phyloP scores from a whole-genome alignment of 2,888 invertebrate species.

The Apodemia mormo region DNA sequence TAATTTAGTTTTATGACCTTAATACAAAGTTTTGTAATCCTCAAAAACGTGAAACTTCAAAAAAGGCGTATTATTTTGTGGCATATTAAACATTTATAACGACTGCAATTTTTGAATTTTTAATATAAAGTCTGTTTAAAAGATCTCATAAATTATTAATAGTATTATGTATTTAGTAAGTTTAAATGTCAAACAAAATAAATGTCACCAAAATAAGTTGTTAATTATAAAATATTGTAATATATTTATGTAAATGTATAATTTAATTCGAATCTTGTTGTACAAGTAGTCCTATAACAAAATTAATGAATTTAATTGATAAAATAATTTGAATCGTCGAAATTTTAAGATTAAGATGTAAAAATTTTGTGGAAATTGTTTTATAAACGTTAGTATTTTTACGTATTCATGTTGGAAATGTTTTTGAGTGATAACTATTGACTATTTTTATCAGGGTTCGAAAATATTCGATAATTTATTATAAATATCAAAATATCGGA shows the following conservation, averaged over 20 bases:
- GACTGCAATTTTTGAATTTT: too few relatives aligned
- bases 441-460: too few relatives aligned
- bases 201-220: constrained; percentile 10
- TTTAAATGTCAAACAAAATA: neutral
- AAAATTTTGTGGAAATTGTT: neutral
- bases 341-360: neutral
- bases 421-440: too few relatives aligned
- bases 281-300: neutral
- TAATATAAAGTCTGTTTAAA: constrained; percentile 1
- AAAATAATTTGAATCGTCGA: neutral
- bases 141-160: constrained; percentile 4
- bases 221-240: constrained; percentile 2
- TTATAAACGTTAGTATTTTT: too few relatives aligned
- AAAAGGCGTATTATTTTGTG: too few relatives aligned
- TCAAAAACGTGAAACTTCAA: too few relatives aligned
- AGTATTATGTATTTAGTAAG: constrained; percentile 7
- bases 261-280: constrained; percentile 17
- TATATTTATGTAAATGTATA: constrained; percentile 8
- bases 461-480: too few relatives aligned
- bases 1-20: too few relatives aligned
- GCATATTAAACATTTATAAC: too few relatives aligned
- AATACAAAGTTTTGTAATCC: too few relatives aligned
- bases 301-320: neutral
- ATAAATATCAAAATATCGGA: too few relatives aligned
- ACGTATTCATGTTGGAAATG: too few relatives aligned